Evolutionary conservation across 2,888 invertebrate genomes (phyloP).

Genomic region (Ornithoptera alexandrae): DNA sequence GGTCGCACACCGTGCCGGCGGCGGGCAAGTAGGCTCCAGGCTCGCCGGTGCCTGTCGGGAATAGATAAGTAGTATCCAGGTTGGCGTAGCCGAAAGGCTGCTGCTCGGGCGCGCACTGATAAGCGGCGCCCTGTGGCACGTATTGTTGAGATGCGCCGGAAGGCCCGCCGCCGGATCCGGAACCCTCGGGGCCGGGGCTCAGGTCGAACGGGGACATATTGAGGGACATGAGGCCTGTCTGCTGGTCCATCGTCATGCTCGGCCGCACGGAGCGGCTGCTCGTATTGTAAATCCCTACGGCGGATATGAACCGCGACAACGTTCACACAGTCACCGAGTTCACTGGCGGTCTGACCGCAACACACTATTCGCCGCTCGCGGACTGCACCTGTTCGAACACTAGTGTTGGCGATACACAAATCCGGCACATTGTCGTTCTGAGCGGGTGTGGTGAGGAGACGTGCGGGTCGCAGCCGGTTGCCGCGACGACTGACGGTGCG

Average conservation of each 20-base stretch:
- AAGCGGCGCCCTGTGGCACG: conserved; percentile 74
- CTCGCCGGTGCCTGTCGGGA: conserved; percentile 80
- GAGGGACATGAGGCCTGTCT: conserved; percentile 90
- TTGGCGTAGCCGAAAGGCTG: conserved; percentile 79
- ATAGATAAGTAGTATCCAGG: conserved; percentile 84
- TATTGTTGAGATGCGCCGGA: conserved; percentile 78
- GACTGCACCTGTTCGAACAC: conserved; percentile 77
- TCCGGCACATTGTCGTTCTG: conserved; percentile 73
- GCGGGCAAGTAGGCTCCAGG: conserved; percentile 74
- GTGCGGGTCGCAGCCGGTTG: conserved; percentile 44
- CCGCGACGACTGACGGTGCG: conserved; percentile 47
- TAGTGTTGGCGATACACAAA: conserved; percentile 69
- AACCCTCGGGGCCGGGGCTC: conserved; percentile 84
- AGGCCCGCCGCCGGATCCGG: conserved; percentile 79
- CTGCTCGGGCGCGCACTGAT: conserved; percentile 72
- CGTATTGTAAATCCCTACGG: conserved; percentile 65
- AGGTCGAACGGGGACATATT: conserved; percentile 93
- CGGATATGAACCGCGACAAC: conserved; percentile 76
- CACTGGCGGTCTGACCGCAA: conserved; percentile 78
- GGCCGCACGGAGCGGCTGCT: conserved; percentile 72
- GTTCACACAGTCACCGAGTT: conserved; percentile 79
- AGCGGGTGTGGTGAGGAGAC: conserved; percentile 39
- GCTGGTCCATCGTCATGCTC: conserved; percentile 89
- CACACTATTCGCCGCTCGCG: conserved; percentile 74
- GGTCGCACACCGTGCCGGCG: conserved; percentile 84